Percentiles rank a stretch among this genome's conserved stretches.
Evolutionary conservation across 1,140 invertebrate species (phyloP).

Genomic region (Steinernema khuongi): DNA sequence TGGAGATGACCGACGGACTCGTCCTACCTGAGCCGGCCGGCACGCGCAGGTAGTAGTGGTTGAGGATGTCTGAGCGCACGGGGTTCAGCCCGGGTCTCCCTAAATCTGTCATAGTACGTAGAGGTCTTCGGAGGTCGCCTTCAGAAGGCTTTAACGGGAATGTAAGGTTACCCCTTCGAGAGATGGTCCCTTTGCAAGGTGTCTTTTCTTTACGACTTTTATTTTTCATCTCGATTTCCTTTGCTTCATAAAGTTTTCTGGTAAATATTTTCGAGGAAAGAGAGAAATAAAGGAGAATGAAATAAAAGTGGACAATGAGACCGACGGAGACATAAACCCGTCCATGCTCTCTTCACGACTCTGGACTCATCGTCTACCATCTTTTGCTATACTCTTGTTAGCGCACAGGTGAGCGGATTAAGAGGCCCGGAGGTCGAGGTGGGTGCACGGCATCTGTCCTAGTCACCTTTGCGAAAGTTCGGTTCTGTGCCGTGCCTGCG

Average conservation of each 20-base stretch:
- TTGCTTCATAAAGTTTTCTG: too few relatives aligned
- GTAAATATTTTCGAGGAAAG: too few relatives aligned
- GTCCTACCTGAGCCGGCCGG: conserved; percentile 31
- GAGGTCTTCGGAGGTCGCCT: too few relatives aligned
- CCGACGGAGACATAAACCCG: not conserved
- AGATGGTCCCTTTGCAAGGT: not conserved
- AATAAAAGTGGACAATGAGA: not conserved
- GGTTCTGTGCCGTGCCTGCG: conserved; percentile 8
- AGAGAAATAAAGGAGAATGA: not conserved
- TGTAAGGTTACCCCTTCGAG: too few relatives aligned
- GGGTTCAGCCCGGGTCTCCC: conserved; percentile 1
- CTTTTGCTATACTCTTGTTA: too few relatives aligned
- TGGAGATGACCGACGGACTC: conserved; percentile 35
- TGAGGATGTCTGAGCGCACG: conserved; percentile 26
- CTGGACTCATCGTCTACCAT: too few relatives aligned
- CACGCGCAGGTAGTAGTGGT: conserved; percentile 39
- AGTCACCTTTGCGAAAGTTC: conserved; percentile 6
- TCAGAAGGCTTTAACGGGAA: too few relatives aligned
- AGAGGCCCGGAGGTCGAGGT: not conserved
- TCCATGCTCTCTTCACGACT: too few relatives aligned
- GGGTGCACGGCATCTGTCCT: not conserved
- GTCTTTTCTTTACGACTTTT: not conserved
- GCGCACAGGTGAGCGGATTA: too few relatives aligned
- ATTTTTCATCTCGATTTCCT: too few relatives aligned
- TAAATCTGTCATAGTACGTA: too few relatives aligned